These are phyloP conservation scores for Gonioctena quinquepunctata DNA, from an alignment of 1,140 invertebrate species.

Conservation along the genomic window DNA sequence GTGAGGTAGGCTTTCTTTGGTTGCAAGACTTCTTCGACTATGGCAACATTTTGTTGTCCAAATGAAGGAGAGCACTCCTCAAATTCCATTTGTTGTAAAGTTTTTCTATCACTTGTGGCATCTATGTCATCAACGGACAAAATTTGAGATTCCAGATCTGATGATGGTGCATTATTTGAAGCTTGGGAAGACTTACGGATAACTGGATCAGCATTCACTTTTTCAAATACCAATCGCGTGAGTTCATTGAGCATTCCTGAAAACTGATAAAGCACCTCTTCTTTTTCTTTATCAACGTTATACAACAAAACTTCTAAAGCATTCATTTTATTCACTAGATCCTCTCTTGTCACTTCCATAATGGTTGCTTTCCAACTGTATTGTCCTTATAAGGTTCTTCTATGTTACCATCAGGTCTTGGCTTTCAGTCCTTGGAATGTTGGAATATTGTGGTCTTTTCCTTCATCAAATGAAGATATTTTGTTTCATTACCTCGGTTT, in stretches of 20 bases:
- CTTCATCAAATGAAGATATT: too few species aligned
- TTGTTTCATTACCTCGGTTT: conserved; percentile 5
- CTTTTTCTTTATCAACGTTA: conserved; percentile 50
- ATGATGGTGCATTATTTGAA: background rate
- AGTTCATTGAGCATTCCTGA: conserved; percentile 48
- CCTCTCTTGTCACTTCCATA: conserved; percentile 33
- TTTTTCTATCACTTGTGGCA: conserved; percentile 22
- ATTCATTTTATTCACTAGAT: conserved; percentile 49
- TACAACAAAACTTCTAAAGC: conserved; percentile 52
- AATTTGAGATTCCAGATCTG: conserved; percentile 38
- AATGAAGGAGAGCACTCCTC: conserved; percentile 18
- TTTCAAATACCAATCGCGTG: conserved; percentile 40
- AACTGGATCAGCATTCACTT: background rate
- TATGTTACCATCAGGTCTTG: background rate
- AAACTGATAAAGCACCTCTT: conserved; percentile 45
- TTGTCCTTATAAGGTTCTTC: background rate
- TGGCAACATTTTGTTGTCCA: conserved; percentile 40
- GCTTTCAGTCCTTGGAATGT: background rate
- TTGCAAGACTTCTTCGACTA: conserved; percentile 56
- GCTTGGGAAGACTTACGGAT: background rate
- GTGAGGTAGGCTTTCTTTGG: conserved; percentile 43
- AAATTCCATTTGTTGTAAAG: conserved; percentile 40
- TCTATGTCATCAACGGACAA: conserved; percentile 22
- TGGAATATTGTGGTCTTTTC: background rate
- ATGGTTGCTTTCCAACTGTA: background rate